Evolutionary conservation across 2,113 vertebrate genomes (phyloP).

Genomic region (Chaetodon trifascialis): DNA sequence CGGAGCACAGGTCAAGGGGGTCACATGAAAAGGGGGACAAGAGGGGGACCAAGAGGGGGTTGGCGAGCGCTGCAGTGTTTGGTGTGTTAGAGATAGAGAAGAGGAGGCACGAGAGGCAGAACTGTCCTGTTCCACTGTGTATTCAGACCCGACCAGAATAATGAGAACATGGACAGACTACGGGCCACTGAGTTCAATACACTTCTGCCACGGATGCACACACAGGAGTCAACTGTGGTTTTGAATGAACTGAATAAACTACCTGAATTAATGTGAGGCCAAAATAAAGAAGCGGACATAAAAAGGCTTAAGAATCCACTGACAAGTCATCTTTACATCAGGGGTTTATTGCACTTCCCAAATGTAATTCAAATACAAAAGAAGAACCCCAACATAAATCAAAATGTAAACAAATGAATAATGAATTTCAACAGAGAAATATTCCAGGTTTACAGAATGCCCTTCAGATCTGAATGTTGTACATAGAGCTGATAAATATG

Average conservation of each 20-base stretch:
- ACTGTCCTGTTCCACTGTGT: conserved; percentile 47
- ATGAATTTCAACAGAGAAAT: conserved; percentile 17
- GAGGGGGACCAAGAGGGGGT: conserved; percentile 53
- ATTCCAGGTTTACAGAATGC: conserved; percentile 29
- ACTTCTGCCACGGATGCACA: conserved; percentile 17
- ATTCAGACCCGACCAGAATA: conserved; percentile 60
- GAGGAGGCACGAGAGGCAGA: conserved; percentile 43
- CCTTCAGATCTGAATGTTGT: conserved; percentile 26
- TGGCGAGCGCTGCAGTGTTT: conserved; percentile 56
- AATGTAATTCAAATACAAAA: conserved; percentile 59
- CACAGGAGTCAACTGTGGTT: background rate
- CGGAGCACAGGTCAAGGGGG: conserved; percentile 76
- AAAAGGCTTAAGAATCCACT: background rate
- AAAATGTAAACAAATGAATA: conserved; percentile 46
- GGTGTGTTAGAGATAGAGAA: conserved; percentile 39
- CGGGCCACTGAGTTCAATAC: conserved; percentile 32
- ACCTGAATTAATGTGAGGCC: background rate
- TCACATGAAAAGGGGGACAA: conserved; percentile 67
- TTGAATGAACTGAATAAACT: background rate
- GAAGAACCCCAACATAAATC: conserved; percentile 30
- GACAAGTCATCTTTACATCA: background rate
- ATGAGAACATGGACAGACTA: conserved; percentile 47
- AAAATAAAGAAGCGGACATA: background rate
- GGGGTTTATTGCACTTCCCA: conserved; percentile 82
- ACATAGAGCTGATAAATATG: conserved; percentile 46